phyloP scores from a whole-genome alignment of 1,140 invertebrate species.

The Heliconius melpomene region DNA sequence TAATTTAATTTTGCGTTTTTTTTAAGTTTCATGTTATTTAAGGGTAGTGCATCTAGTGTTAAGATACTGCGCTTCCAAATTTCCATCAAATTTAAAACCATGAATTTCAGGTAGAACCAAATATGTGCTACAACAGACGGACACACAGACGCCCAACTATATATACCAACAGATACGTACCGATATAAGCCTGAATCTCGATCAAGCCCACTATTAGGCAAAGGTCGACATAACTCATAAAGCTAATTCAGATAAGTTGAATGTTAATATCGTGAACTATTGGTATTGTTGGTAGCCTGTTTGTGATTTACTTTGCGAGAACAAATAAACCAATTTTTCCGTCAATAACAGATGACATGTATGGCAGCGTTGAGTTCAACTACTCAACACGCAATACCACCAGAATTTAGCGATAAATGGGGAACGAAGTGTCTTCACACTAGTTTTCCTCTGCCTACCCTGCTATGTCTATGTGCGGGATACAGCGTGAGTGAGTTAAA shows the following conservation, averaged over 20 bases:
- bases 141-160: background rate
- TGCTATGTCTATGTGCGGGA: too few relatives aligned
- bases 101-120: background rate
- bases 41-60: background rate
- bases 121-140: background rate
- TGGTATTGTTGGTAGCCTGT: conserved; percentile 19
- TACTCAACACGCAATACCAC: too few relatives aligned
- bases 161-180: background rate
- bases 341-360: background rate
- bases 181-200: conserved; percentile 7
- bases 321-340: background rate
- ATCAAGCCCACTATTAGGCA: conserved; percentile 28
- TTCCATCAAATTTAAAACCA: too few relatives aligned
- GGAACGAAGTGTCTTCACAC: too few relatives aligned
- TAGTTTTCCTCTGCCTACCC: too few relatives aligned
- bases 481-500: too few relatives aligned
- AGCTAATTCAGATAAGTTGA: conserved; percentile 41
- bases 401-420: too few relatives aligned
- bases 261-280: conserved; percentile 44
- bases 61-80: too few relatives aligned
- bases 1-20: too few relatives aligned
- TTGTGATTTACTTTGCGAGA: background rate
- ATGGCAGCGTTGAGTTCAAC: background rate
- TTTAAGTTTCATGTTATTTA: too few relatives aligned
- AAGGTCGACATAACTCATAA: conserved; percentile 49